phyloP scores from a whole-genome alignment of 2,888 invertebrate genomes.

The Xiphydria camelus region DNA sequence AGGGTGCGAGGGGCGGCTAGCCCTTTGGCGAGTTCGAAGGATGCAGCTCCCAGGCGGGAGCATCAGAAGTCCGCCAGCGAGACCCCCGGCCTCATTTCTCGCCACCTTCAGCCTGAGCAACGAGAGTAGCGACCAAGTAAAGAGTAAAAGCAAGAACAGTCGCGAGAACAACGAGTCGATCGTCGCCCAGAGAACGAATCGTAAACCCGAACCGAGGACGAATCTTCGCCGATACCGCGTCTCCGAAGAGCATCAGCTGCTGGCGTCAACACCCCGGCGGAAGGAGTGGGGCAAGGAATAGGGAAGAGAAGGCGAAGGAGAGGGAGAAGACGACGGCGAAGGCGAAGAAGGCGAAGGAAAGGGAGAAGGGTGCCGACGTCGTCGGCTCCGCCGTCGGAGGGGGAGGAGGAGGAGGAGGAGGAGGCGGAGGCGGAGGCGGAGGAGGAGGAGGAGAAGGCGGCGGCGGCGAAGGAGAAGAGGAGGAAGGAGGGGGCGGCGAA shows the following conservation, averaged over 20 bases:
- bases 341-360: conserved; percentile 31
- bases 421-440: conserved; percentile 27
- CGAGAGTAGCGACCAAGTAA: conserved; percentile 38
- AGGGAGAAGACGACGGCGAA: conserved; percentile 30
- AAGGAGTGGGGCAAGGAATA: conserved; percentile 52
- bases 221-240: conserved; percentile 41
- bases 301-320: conserved; percentile 40
- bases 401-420: conserved; percentile 22
- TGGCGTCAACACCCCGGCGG: conserved; percentile 51
- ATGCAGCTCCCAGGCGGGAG: conserved; percentile 59
- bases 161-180: conserved; percentile 31
- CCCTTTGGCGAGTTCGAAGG: conserved; percentile 58
- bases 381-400: conserved; percentile 11
- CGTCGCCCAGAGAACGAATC: conserved; percentile 24
- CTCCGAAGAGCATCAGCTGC: conserved; percentile 45
- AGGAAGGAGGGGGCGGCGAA: conserved; percentile 23
- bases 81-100: conserved; percentile 44
- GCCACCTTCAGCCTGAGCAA: conserved; percentile 42
- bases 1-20: conserved; percentile 55
- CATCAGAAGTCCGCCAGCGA: conserved; percentile 54
- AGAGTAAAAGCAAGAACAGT: conserved; percentile 31
- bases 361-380: conserved; percentile 18
- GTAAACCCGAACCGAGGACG: conserved; percentile 40
- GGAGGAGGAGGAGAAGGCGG: conserved; percentile 11
- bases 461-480: conserved; percentile 19